Evolutionary conservation across 1,140 invertebrate species (phyloP).

Genomic region (Leptinotarsa texana): DNA sequence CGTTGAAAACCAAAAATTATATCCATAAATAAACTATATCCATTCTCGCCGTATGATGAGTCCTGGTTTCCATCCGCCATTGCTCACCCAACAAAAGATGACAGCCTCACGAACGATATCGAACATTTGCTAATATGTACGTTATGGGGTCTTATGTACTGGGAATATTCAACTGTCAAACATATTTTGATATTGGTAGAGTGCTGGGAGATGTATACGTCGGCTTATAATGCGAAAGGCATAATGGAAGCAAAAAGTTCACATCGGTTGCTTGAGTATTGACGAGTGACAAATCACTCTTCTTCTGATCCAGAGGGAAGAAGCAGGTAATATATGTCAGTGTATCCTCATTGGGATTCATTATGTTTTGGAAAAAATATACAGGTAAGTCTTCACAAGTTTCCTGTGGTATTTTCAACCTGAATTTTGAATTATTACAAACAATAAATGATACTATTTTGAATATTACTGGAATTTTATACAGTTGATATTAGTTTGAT

Average conservation of each 20-base stretch:
- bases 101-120: not conserved
- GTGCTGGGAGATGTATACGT: not conserved
- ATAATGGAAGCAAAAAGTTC: conserved; percentile 17
- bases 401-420: too few relatives aligned
- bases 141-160: not conserved
- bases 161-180: not conserved
- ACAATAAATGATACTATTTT: too few relatives aligned
- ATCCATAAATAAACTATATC: too few relatives aligned
- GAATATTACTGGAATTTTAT: too few relatives aligned
- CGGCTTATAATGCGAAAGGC: conserved; percentile 2
- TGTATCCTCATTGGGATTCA: too few relatives aligned
- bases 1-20: too few relatives aligned
- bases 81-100: not conserved
- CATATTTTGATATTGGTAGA: conserved; percentile 4
- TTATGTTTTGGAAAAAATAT: too few relatives aligned
- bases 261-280: not conserved
- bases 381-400: too few relatives aligned
- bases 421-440: too few relatives aligned
- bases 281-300: conserved; percentile 14
- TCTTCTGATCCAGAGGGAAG: not conserved
- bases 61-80: too few relatives aligned
- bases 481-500: too few relatives aligned
- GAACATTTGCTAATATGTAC: not conserved
- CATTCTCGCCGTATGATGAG: too few relatives aligned
- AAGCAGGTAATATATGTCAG: not conserved